phyloP scores from a whole-genome alignment of 2,113 vertebrate species.

The Dryoscopus gambensis region DNA sequence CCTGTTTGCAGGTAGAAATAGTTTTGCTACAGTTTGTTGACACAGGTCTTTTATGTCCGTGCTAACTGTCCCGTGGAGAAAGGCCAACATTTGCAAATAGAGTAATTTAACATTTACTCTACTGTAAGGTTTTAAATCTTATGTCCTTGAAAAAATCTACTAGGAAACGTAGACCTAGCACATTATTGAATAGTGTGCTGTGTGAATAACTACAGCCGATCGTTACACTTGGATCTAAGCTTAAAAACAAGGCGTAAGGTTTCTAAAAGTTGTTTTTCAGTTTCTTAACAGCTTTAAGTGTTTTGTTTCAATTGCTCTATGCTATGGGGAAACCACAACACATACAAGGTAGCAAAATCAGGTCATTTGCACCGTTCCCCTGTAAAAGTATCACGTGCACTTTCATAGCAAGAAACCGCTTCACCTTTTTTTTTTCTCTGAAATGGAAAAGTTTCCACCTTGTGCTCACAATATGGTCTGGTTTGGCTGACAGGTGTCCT shows the following conservation, averaged over 20 bases:
- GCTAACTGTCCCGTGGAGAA: not conserved
- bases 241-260: not conserved
- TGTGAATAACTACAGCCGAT: not conserved
- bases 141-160: not conserved
- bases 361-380: not conserved
- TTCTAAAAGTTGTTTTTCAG: constrained; percentile 4
- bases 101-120: not conserved
- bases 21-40: not conserved
- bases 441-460: not conserved
- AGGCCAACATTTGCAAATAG: not conserved
- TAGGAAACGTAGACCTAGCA: not conserved
- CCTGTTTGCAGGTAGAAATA: not conserved
- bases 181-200: not conserved
- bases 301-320: not conserved
- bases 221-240: not conserved
- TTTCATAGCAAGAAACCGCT: not conserved
- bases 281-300: not conserved
- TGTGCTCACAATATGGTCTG: accelerated
- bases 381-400: not conserved
- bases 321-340: not conserved
- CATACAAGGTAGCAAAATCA: not conserved
- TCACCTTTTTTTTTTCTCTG: not conserved
- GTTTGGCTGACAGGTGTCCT: not conserved
- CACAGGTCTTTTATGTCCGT: not conserved
- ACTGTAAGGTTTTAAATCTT: not conserved